Base-by-base conservation (phyloP, 2,113 vertebrate genomes). In the Hippolais icterina region DNA sequence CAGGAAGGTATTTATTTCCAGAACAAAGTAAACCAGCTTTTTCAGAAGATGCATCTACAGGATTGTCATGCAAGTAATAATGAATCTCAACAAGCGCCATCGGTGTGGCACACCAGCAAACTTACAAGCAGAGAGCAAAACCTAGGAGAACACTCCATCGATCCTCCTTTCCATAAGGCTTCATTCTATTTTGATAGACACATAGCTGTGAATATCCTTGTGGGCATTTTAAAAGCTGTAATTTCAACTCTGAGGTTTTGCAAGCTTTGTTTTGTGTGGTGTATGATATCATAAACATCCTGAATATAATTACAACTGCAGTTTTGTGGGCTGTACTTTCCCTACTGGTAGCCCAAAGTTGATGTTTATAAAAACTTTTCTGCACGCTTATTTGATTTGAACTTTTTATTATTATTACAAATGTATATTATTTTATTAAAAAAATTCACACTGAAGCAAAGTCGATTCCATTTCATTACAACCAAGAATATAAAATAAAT, bases 401-500 rank as follows among this genome's bases (percentile, higher is more conserved):
- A 96, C 79, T 91, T 93, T 97, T 95, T 91, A 96, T 97, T 95
- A 90, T 97, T 96, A 92, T 93, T 93, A 95, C 90, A 94, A 96
- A 95, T 86, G 93, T 91, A 96, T 97, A 97, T 92, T 96, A 94
- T 93, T 97, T 96, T 97, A 97, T 97, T 94, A 69, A 96, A 97
- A 97, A 97, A 97, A 98, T 89, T 82, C 97, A 97, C 96, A 97
- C 83, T 95, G 95, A 98, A 97, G 91, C 97, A 97, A 98, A 98
- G 98, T 98, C 98, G 98, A 98, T 98, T 98, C 98, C 97, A 97
- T 98, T 99, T 99, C 98, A 99, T 99, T 99, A 99, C 98, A 98
- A 98, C 98, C 98, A 97, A 98, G 97, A 97, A 99, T 99, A 99
- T 97, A 99, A 99, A 99, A 99, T 98, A 98, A 99, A 99, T 98